Base-by-base conservation (phyloP, 2,797 vertebrate species). In the Knipowitschia caucasica region DNA sequence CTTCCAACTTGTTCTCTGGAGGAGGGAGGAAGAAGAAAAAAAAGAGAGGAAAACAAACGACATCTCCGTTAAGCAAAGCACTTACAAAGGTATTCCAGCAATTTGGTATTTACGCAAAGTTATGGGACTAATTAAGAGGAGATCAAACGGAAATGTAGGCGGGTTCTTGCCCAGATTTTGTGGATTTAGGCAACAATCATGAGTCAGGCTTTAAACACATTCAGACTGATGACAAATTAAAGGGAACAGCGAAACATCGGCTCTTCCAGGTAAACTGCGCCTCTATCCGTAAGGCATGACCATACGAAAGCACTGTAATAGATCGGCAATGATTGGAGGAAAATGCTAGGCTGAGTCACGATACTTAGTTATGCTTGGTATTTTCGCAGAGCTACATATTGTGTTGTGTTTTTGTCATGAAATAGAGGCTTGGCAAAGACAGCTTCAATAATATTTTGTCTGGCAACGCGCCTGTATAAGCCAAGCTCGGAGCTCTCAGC, bases 381-480 rank as follows among this genome's bases (percentile, higher is more conserved):
- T 49, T 33, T 49, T 31, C 11, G 40, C 56, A 56, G 24, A 69
- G 64, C 53, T 29, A 34, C 2, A 53, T 14, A 12, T 64, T 59
- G 17, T 56, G 66, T 49, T 34, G 39, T 69, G 67, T 72, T 81
- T 80, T 84, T 72, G 78, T 73, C 67, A 73, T 56, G 59, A 62
- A 54, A 71, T 68, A 46, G 56, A 70, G 64, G 60, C 50, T 54
- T 64, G 51, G 67, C 73, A 64, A n/a, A 80, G 74, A 86, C 71
- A 79, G 67, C 73, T 68, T 69, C 69, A 77, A 66, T 80, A 80
- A 69, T 77, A 40, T 3, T 52, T 66, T 71, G 33, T 63, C 64
- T 64, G 49, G 58, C 50, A 71, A 74, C 53, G 58, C 66, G 62
- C 42, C 59, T 55, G 56, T 59, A 14, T 31, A 31, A 77, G 71